Conservation (phyloP, 2,888 invertebrate genomes). For the Branchipolynoe longqiensis region DNA sequence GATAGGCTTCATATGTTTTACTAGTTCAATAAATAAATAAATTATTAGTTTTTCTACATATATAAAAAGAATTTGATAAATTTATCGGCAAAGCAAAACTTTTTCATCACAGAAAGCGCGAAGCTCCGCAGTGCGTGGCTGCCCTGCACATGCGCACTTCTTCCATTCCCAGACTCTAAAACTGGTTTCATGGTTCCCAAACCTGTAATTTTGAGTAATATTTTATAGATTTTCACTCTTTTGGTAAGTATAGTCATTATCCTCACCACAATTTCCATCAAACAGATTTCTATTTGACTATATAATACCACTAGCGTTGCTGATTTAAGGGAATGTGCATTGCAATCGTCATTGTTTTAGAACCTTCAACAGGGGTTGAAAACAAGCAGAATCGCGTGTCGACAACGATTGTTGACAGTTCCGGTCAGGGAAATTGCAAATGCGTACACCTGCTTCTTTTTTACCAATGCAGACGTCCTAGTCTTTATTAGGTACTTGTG, state of each 20-base stretch:
- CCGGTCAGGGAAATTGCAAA: neutral
- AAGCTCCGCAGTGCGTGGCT: neutral
- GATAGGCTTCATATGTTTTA: too few species aligned
- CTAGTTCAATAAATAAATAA: too few species aligned
- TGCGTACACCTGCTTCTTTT: neutral
- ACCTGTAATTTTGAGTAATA: slow-evolving; percentile 15
- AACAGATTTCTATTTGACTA: neutral
- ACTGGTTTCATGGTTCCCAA: slow-evolving; percentile 38
- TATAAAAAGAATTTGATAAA: too few species aligned
- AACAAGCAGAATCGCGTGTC: slow-evolving; percentile 9
- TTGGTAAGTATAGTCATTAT: slow-evolving; percentile 7
- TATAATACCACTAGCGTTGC: neutral
- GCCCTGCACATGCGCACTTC: slow-evolving; percentile 15
- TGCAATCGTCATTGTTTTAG: neutral
- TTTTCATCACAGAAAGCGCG: neutral
- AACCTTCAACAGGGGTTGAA: neutral
- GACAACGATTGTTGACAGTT: slow-evolving; percentile 46
- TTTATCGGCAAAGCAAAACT: neutral
- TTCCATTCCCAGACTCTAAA: slow-evolving; percentile 39
- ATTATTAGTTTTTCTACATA: too few species aligned
- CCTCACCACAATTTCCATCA: neutral
- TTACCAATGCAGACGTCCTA: too few species aligned
- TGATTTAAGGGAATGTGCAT: neutral
- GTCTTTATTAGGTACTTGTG: too few species aligned
- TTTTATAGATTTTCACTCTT: slow-evolving; percentile 36